Evolutionary conservation across 1,140 invertebrate genomes (phyloP).

Genomic region (Cephus cinctus): DNA sequence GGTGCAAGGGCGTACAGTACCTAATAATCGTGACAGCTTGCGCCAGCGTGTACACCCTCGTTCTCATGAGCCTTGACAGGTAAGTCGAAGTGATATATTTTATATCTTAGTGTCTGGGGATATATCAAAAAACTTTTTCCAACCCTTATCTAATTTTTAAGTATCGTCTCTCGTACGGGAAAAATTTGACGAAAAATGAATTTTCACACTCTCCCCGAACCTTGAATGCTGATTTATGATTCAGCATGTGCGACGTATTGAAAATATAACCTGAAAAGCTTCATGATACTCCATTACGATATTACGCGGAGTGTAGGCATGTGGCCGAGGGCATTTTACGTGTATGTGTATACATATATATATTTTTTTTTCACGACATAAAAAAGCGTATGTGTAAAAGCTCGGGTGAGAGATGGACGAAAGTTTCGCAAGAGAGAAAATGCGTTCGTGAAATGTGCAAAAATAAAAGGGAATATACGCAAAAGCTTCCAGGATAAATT

Average conservation of each 20-base stretch:
- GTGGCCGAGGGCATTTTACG: not conserved
- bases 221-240: too few species aligned
- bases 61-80: slow-evolving; percentile 93
- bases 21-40: slow-evolving; percentile 87
- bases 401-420: too few species aligned
- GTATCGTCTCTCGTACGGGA: not conserved
- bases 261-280: too few species aligned
- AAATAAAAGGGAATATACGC: too few species aligned
- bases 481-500: too few species aligned
- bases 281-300: not conserved
- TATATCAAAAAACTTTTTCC: too few species aligned
- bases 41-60: slow-evolving; percentile 90
- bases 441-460: too few species aligned
- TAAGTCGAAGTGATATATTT: slow-evolving; percentile 29
- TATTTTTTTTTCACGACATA: not conserved
- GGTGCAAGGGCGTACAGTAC: slow-evolving; percentile 88
- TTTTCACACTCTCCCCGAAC: not conserved
- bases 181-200: not conserved
- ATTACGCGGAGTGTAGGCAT: not conserved
- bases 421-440: too few species aligned
- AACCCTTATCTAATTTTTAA: too few species aligned
- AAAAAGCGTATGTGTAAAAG: not conserved
- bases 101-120: too few species aligned
- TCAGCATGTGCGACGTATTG: too few species aligned
- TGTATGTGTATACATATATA: not conserved